Conservation (phyloP, 64 coral and sea anemone genomes). For the Stichodactyla mertensii region DNA sequence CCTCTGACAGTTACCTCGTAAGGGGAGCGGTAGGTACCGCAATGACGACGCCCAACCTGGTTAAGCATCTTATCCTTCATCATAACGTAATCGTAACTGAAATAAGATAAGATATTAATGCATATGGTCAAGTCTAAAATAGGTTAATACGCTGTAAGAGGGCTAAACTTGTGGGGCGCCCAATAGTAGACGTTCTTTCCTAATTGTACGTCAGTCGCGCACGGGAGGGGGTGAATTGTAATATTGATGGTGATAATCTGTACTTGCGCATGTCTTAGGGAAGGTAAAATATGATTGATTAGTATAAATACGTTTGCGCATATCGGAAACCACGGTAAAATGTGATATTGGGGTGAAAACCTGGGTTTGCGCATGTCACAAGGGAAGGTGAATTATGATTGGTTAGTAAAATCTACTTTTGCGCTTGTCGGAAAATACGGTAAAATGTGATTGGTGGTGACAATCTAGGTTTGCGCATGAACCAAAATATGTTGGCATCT, state of each 20-base stretch:
- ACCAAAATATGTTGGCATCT: neutral
- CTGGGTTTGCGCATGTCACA: neutral
- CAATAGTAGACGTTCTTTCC: too few relatives aligned
- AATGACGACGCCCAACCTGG: slow-evolving; percentile 9
- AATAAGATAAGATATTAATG: neutral
- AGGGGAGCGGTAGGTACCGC: neutral
- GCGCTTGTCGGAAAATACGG: neutral
- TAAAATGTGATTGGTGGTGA: neutral
- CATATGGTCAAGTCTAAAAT: neutral
- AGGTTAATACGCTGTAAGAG: neutral
- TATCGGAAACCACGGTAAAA: too few relatives aligned
- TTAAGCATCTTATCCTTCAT: slow-evolving; percentile 23
- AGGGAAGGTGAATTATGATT: neutral
- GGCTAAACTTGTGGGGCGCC: too few relatives aligned
- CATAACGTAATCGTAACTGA: slow-evolving; percentile 18
- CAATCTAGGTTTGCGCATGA: neutral
- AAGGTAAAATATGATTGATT: neutral
- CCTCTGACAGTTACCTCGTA: neutral
- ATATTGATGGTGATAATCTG: neutral
- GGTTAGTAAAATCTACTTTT: neutral
- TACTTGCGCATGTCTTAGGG: neutral
- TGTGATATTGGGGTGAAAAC: too few relatives aligned
- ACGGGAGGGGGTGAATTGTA: neutral
- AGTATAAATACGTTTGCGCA: neutral
- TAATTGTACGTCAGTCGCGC: too few relatives aligned